Evolutionary conservation across 2,888 invertebrate species (phyloP).

Genomic region (Epirrita christyi): DNA sequence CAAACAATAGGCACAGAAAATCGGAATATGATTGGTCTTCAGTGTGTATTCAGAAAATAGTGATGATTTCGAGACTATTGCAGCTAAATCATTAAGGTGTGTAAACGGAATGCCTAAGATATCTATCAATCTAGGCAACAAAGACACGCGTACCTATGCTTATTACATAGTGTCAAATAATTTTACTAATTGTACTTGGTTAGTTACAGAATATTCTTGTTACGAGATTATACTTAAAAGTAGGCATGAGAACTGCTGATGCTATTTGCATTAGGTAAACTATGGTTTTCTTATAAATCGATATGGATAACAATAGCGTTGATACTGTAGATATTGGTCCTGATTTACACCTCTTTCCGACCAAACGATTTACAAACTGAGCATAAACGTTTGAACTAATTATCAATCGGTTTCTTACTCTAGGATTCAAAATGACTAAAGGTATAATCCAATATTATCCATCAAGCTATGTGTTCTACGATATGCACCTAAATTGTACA

Average conservation of each 20-base stretch:
- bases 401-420: conserved; percentile 19
- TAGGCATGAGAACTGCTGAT: background rate
- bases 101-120: conserved; percentile 60
- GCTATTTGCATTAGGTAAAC: background rate
- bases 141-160: conserved; percentile 40
- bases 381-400: conserved; percentile 17
- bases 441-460: conserved; percentile 22
- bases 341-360: conserved; percentile 14
- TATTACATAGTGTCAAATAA: conserved; percentile 35
- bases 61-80: conserved; percentile 49
- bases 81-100: conserved; percentile 64
- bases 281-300: conserved; percentile 1
- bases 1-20: conserved; percentile 76
- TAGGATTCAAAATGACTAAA: conserved; percentile 19
- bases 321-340: conserved; percentile 24
- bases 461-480: conserved; percentile 38
- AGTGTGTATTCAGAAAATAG: conserved; percentile 47
- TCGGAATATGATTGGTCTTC: conserved; percentile 58
- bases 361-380: conserved; percentile 22
- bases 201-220: conserved; percentile 4
- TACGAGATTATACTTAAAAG: conserved; percentile 5
- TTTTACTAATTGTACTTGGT: no score
- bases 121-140: conserved; percentile 52
- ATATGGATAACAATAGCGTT: conserved; percentile 6
- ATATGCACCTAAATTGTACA: conserved; percentile 57